Percentiles rank a stretch among this genome's conserved stretches.
Evolutionary conservation across 1,140 invertebrate genomes (phyloP).

Genomic region (Diachasma alloeum): DNA sequence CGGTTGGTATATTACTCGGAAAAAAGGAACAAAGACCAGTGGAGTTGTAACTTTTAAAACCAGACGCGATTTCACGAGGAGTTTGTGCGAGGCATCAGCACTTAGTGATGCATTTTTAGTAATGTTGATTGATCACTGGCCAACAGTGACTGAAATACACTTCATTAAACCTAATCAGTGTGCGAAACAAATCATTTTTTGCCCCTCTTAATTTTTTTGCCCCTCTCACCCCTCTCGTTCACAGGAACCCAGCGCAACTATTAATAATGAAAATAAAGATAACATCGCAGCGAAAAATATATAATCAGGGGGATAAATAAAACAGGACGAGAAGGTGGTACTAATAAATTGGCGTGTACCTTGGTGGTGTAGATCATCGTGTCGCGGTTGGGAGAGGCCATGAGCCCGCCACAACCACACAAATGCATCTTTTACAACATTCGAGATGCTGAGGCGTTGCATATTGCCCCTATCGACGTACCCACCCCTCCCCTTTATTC

Average conservation of each 20-base stretch:
- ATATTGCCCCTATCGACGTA: not conserved
- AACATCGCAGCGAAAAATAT: conserved; percentile 7
- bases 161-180: not conserved
- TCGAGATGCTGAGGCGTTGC: not conserved
- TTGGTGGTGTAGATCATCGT: conserved; percentile 50
- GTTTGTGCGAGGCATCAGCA: conserved; percentile 1
- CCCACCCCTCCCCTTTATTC: conserved; percentile 17
- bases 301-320: conserved; percentile 34
- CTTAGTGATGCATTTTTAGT: conserved; percentile 25
- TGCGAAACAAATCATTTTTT: not conserved
- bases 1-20: conserved; percentile 28
- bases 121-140: not conserved
- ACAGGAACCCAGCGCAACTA: not conserved
- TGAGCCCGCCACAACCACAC: conserved; percentile 22
- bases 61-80: not conserved
- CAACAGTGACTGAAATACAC: not conserved
- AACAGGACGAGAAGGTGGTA: conserved; percentile 38
- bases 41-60: not conserved
- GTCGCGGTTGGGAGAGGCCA: conserved; percentile 43
- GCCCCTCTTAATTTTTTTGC: not conserved
- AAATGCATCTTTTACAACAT: conserved; percentile 21
- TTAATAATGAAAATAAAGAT: not conserved
- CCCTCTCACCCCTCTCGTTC: not conserved
- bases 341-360: conserved; percentile 52
- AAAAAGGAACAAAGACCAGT: conserved; percentile 17